Evolutionary conservation across 2,797 vertebrate genomes (phyloP), one percentile per base, ranked within the genome.

Genomic region (Botia almorhae): DNA sequence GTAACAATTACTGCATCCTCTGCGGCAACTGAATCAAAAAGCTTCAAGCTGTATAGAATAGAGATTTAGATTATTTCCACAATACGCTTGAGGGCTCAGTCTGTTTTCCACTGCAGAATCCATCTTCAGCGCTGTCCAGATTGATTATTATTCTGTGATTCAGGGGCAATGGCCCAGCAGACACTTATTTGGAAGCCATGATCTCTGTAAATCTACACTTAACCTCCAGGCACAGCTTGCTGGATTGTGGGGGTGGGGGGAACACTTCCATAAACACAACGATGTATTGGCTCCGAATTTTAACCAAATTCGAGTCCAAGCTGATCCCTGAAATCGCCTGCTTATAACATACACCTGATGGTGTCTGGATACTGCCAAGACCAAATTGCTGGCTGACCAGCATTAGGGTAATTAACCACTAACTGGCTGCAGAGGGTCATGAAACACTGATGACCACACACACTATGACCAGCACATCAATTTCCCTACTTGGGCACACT

Each of bases 271-370:
- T 33, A 26, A 39, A 55, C 74, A 55, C 14, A 8, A 7, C 19
- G 29, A 56, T 65, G 23, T 51, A 43, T 48, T 71, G 73, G 80
- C 68, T 76, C 68, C 13, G 67, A 33, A 29, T 8, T 63, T 43
- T 29, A 75, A 81, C 69, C 48, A 26, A 39, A 81, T 81, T 74
- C 64, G 13, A 14, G 14, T 50, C 43, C 16, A 11, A 53, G 43
- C 23, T 14, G 51, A 65, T 71, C 60, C 74, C 68, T 82, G 69
- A 72, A 77, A 82, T 82, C 60, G 72, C 74, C 74, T 50, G 48
- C 39, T 19, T 23, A 64, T 63, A 51, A 82, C 48, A 82, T 77
- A 72, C 80, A 82, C 80, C 80, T 82, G 80, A 82, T 55, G 65
- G 48, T 10, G 14, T 81, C 46, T 8, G 50, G 46, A 64, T 29